A percentile compares a stretch with the other conserved stretches of the same genome.
Conservation (phyloP, 2,888 invertebrate genomes). For the Drosophila birchii region DNA sequence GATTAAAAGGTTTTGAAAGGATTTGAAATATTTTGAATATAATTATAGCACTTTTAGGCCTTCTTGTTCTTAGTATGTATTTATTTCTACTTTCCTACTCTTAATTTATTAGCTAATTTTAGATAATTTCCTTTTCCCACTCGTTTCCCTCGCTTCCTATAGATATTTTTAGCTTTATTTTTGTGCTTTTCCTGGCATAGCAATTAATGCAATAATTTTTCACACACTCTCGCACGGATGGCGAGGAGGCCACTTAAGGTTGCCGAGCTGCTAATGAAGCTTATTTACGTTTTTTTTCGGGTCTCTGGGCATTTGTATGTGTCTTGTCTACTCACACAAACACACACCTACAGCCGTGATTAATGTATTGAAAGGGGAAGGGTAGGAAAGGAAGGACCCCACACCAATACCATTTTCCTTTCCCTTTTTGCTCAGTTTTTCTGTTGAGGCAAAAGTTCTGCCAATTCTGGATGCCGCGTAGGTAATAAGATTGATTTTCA, state of each 20-base stretch:
- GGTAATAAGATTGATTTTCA: conserved; percentile 81
- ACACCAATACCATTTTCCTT: not conserved
- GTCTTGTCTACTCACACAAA: conserved; percentile 52
- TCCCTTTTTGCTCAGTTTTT: not conserved
- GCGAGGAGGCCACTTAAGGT: conserved; percentile 59
- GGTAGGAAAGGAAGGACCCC: not conserved
- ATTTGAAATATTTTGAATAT: no score
- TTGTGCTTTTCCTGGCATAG: conserved; percentile 11
- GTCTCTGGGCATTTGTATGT: conserved; percentile 24
- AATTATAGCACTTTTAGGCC: no score
- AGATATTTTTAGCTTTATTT: conserved; percentile 6
- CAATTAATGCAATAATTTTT: conserved; percentile 76
- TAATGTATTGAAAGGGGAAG: conserved; percentile 54
- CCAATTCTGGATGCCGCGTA: conserved; percentile 61
- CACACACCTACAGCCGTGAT: conserved; percentile 49
- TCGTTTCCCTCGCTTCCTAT: not conserved
- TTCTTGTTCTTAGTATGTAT: no score
- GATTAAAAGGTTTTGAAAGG: not conserved
- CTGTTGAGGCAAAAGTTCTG: conserved; percentile 29
- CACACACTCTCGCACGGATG: conserved; percentile 38
- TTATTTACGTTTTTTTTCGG: conserved; percentile 68
- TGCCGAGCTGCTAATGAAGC: conserved; percentile 78
- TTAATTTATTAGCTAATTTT: conserved; percentile 3
- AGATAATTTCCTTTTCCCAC: not conserved
- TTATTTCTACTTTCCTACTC: not conserved